Evolutionary conservation across 2,113 vertebrate species (phyloP).

Genomic region (Meriones unguiculatus): DNA sequence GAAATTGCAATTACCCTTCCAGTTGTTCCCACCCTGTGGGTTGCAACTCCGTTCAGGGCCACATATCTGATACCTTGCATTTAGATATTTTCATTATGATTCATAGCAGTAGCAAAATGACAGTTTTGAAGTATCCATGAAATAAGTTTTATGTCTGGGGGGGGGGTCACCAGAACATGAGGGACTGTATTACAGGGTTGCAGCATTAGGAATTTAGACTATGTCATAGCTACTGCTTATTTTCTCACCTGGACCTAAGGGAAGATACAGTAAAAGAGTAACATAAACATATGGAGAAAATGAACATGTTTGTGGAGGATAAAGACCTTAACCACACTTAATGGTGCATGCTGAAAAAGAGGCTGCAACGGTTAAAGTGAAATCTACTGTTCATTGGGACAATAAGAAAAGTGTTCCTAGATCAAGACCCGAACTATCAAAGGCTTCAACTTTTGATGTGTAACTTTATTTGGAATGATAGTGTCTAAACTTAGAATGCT

Average conservation of each 20-base stretch:
- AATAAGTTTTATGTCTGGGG: not conserved
- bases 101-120: not conserved
- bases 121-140: not conserved
- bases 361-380: not conserved
- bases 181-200: not conserved
- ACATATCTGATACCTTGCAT: not conserved
- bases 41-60: not conserved
- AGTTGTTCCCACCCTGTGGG: not conserved
- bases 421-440: too few relatives aligned
- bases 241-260: not conserved
- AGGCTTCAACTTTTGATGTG: not conserved
- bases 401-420: too few relatives aligned
- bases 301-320: not conserved
- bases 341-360: not conserved
- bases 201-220: not conserved
- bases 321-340: not conserved
- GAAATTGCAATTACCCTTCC: not conserved
- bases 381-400: not conserved
- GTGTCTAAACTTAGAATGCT: not conserved
- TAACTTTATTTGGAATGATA: not conserved
- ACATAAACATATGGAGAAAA: not conserved
- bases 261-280: not conserved
- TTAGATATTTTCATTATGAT: not conserved
- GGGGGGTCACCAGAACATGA: not conserved
- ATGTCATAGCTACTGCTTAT: not conserved